phyloP scores from a whole-genome alignment of 1,140 invertebrate genomes.

The Brachionus manjavacas region DNA sequence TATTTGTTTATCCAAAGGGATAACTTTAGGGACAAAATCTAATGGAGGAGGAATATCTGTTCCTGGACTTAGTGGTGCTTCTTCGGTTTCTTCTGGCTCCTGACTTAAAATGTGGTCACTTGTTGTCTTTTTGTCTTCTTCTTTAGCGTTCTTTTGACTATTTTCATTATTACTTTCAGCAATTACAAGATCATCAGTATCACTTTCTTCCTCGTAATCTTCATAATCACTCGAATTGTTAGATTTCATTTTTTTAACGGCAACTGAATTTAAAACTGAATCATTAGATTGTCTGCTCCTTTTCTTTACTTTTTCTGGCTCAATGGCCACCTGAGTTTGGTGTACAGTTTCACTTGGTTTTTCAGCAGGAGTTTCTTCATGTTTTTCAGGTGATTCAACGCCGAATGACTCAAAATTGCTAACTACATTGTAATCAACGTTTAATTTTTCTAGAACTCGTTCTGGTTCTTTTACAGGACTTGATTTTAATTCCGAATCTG shows the following conservation, averaged over 20 bases:
- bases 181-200: not conserved
- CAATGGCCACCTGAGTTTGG: not conserved
- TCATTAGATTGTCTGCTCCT: not conserved
- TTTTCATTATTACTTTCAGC: not conserved
- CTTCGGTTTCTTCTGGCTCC: not conserved
- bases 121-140: not conserved
- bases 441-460: slow-evolving; percentile 14
- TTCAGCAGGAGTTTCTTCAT: not conserved
- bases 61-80: not conserved
- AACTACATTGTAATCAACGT: not conserved
- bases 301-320: not conserved
- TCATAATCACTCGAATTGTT: slow-evolving; percentile 28
- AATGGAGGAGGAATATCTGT: not conserved
- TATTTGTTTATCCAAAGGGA: not conserved
- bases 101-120: not conserved
- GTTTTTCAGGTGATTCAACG: not conserved
- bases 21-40: slow-evolving; percentile 8
- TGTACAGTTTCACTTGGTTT: not conserved
- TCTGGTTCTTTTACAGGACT: not conserved
- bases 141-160: not conserved
- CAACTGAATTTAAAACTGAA: not conserved
- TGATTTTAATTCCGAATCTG: not conserved
- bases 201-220: slow-evolving; percentile 1
- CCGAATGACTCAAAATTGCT: slow-evolving; percentile 34
- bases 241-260: not conserved